phyloP scores from a whole-genome alignment of 2,888 invertebrate species.

The Sinotaia quadrata region DNA sequence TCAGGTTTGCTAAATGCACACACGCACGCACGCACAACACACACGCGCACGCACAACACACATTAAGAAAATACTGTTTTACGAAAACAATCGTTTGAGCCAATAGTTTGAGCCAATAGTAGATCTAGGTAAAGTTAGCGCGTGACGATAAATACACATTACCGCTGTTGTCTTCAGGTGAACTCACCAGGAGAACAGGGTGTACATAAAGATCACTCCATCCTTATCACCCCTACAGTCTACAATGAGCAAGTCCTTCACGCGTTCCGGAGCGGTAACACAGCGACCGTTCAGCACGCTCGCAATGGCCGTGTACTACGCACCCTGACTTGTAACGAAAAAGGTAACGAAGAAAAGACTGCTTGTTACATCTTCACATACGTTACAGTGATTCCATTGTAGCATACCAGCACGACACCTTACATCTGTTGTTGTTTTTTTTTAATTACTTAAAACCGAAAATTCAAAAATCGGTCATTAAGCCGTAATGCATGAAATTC shows the following conservation, averaged over 20 bases:
- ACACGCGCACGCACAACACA: too few relatives aligned
- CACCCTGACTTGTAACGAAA: slow-evolving; percentile 58
- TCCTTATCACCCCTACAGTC: slow-evolving; percentile 56
- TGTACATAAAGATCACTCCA: slow-evolving; percentile 62
- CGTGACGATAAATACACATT: too few relatives aligned
- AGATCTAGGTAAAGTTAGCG: too few relatives aligned
- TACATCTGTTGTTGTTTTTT: too few relatives aligned
- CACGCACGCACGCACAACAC: too few relatives aligned
- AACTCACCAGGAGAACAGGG: slow-evolving; percentile 1
- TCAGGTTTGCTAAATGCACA: slow-evolving; percentile 47
- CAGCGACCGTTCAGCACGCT: slow-evolving; percentile 61
- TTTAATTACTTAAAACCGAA: too few relatives aligned
- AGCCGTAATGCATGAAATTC: too few relatives aligned
- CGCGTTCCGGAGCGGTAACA: slow-evolving; percentile 60
- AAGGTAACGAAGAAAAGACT: slow-evolving; percentile 11
- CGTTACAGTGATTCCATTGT: not conserved
- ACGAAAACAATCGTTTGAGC: too few relatives aligned
- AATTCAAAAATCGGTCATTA: too few relatives aligned
- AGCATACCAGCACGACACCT: too few relatives aligned
- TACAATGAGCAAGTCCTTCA: slow-evolving; percentile 60
- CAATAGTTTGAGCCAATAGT: too few relatives aligned
- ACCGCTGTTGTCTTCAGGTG: slow-evolving; percentile 2
- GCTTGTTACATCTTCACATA: not conserved
- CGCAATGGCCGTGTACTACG: slow-evolving; percentile 58
- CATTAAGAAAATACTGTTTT: too few relatives aligned